Percentiles rank a stretch among this genome's conserved stretches.
phyloP scores from a whole-genome alignment of 1,140 invertebrate species.

The Bactericera cockerelli region DNA sequence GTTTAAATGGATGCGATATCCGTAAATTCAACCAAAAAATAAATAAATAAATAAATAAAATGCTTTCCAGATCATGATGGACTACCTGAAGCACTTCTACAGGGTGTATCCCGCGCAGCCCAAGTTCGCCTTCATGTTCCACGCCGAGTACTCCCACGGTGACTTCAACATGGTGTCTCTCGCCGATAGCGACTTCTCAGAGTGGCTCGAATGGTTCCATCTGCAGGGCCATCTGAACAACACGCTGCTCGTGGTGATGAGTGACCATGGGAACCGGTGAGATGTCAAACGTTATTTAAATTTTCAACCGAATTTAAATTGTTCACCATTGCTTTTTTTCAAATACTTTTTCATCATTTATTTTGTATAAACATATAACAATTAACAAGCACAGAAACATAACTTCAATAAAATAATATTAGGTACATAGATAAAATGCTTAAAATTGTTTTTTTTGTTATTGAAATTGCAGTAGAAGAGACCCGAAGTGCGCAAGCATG shows the following conservation, averaged over 20 bases:
- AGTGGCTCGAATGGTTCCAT: conserved; percentile 44
- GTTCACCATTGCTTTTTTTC: too few relatives aligned
- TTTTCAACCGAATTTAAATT: background rate
- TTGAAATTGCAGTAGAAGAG: too few relatives aligned
- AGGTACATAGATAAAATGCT: too few relatives aligned
- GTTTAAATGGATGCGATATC: too few relatives aligned
- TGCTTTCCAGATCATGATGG: conserved; percentile 44
- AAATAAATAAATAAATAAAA: too few relatives aligned
- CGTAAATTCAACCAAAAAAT: too few relatives aligned
- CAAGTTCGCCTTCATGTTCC: conserved; percentile 73
- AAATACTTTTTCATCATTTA: too few relatives aligned
- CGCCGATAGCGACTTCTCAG: conserved; percentile 53
- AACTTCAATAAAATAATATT: too few relatives aligned
- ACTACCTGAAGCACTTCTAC: conserved; percentile 46
- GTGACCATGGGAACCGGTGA: conserved; percentile 73
- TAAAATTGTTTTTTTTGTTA: too few relatives aligned
- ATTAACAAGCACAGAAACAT: too few relatives aligned
- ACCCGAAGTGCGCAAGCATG: too few relatives aligned
- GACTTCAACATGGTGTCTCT: conserved; percentile 59
- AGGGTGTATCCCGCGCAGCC: conserved; percentile 44
- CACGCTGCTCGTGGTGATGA: conserved; percentile 68
- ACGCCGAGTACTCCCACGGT: conserved; percentile 78
- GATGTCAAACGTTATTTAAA: background rate
- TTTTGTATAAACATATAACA: too few relatives aligned
- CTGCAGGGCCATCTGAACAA: conserved; percentile 48